Conservation (phyloP, 2,113 vertebrate genomes). For the Hippocampus abdominalis region DNA sequence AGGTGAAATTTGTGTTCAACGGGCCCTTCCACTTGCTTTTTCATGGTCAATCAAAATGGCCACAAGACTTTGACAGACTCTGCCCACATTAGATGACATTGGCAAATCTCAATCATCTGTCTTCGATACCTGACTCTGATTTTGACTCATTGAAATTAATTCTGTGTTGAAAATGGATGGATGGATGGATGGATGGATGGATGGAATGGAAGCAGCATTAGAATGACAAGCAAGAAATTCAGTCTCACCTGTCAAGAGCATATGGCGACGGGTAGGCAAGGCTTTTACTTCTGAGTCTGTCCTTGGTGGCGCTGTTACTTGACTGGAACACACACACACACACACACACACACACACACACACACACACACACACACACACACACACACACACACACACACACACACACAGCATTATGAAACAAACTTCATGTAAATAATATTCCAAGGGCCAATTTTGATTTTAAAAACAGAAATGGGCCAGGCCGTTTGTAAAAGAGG, state of each 20-base stretch:
- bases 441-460: background rate
- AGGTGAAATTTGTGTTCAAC: background rate
- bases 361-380: slow-evolving; percentile 21
- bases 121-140: background rate
- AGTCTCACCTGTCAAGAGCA: slow-evolving; percentile 78
- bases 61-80: background rate
- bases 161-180: too few relatives aligned
- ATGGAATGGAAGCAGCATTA: background rate
- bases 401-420: background rate
- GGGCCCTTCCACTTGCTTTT: background rate
- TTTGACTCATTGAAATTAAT: too few relatives aligned
- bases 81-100: background rate
- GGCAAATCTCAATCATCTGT: background rate
- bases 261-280: slow-evolving; percentile 72
- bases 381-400: slow-evolving; percentile 27
- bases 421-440: background rate
- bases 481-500: too few relatives aligned
- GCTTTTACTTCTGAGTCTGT: slow-evolving; percentile 78
- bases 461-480: too few relatives aligned
- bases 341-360: slow-evolving; percentile 18
- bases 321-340: slow-evolving; percentile 69
- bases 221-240: background rate
- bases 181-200: too few relatives aligned
- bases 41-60: too few relatives aligned
- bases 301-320: slow-evolving; percentile 69